A percentile compares a stretch with the other conserved stretches of the same genome.
These are phyloP conservation scores for Otis tarda DNA, from an alignment of 2,113 vertebrate species.

Conservation along the genomic window DNA sequence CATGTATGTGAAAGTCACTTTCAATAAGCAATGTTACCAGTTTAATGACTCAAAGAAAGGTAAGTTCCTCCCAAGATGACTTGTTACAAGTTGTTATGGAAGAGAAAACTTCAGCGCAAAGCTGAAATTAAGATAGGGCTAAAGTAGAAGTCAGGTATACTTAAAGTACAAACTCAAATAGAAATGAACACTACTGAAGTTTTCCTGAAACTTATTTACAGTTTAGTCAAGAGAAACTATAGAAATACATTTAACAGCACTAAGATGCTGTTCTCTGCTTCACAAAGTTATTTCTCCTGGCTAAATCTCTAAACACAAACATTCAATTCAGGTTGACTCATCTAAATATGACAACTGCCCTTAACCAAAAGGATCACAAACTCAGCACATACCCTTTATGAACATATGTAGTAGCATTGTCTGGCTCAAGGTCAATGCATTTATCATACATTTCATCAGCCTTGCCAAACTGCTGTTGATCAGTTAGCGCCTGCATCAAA, in stretches of 20 bases:
- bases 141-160: neutral
- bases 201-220: neutral
- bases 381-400: conserved; percentile 91
- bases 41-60: neutral
- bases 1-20: neutral
- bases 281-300: neutral
- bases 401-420: conserved; percentile 98
- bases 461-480: conserved; percentile 98
- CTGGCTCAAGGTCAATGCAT: conserved; percentile 96
- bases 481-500: conserved; percentile 88
- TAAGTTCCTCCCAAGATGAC: neutral
- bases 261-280: neutral
- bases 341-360: neutral
- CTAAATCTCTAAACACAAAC: neutral
- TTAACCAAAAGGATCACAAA: neutral
- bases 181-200: neutral
- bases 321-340: neutral
- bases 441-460: conserved; percentile 99
- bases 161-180: neutral
- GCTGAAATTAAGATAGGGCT: neutral
- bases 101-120: neutral
- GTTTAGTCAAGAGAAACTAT: neutral
- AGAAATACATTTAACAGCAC: neutral
- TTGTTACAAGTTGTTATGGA: neutral
- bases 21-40: neutral